Conservation (phyloP, 1,140 invertebrate genomes). For the Drosophila mojavensis region DNA sequence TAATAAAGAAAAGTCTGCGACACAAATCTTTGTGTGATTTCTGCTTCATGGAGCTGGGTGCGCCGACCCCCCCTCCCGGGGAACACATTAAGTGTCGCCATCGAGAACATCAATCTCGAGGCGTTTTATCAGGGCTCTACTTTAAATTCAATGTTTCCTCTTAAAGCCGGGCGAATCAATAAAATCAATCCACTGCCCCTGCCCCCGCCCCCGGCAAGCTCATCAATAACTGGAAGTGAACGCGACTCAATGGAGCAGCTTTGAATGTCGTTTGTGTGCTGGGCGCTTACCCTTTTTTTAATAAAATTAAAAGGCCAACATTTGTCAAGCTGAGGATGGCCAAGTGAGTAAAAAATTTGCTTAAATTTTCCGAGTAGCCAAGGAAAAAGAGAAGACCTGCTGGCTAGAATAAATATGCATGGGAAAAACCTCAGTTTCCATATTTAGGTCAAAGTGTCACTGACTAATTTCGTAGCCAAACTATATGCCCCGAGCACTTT, state of each 20-base stretch:
- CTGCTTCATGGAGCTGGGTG: slow-evolving; percentile 62
- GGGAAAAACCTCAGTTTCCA: not conserved
- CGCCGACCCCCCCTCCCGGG: not conserved
- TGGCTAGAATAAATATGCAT: not conserved
- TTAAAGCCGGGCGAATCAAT: slow-evolving; percentile 48
- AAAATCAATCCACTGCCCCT: slow-evolving; percentile 45
- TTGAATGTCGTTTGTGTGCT: slow-evolving; percentile 20
- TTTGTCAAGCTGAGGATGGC: slow-evolving; percentile 30
- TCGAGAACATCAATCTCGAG: slow-evolving; percentile 63
- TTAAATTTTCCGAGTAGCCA: slow-evolving; percentile 18
- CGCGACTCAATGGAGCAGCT: slow-evolving; percentile 14
- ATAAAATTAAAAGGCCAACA: slow-evolving; percentile 48
- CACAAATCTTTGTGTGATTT: slow-evolving; percentile 79
- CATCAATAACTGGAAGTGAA: slow-evolving; percentile 68
- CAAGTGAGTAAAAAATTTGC: slow-evolving; percentile 16
- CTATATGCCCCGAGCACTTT: not conserved
- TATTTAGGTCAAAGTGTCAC: slow-evolving; percentile 26
- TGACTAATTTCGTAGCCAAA: not conserved
- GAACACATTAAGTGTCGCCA: slow-evolving; percentile 48
- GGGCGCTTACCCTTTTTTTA: slow-evolving; percentile 43
- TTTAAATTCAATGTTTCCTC: slow-evolving; percentile 19
- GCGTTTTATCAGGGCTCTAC: slow-evolving; percentile 9
- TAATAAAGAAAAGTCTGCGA: slow-evolving; percentile 55
- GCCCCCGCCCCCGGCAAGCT: slow-evolving; percentile 20
- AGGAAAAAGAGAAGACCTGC: not conserved